These are phyloP conservation scores for Centruroides sculpturatus DNA, from an alignment of 1,140 invertebrate species.

Conservation along the genomic window DNA sequence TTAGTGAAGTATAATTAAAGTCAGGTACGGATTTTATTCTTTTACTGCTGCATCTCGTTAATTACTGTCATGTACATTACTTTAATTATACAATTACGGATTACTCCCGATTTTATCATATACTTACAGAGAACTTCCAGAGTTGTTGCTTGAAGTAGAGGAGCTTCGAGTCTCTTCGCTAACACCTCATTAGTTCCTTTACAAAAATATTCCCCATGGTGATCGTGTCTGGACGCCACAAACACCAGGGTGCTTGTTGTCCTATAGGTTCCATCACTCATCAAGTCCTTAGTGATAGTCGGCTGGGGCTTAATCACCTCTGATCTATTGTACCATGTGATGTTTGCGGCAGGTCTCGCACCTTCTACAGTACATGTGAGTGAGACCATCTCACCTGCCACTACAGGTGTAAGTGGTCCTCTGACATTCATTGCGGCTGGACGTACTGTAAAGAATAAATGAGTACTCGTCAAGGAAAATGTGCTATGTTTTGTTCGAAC, in stretches of 20 bases:
- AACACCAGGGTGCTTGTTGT: slow-evolving; percentile 20
- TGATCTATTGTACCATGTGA: slow-evolving; percentile 24
- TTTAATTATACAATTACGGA: too few relatives aligned
- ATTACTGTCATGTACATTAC: too few relatives aligned
- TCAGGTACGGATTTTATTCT: too few relatives aligned
- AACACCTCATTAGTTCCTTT: slow-evolving; percentile 22
- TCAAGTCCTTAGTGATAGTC: slow-evolving; percentile 13
- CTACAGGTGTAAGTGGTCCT: slow-evolving; percentile 18
- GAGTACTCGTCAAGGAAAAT: too few relatives aligned
- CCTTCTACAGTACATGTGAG: slow-evolving; percentile 22
- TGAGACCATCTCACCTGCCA: slow-evolving; percentile 22
- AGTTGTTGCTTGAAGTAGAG: slow-evolving; percentile 18
- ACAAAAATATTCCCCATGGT: slow-evolving; percentile 22
- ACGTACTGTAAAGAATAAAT: slow-evolving; percentile 15
- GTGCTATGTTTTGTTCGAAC: too few relatives aligned
- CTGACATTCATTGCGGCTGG: slow-evolving; percentile 16
- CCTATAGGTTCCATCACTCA: slow-evolving; percentile 20
- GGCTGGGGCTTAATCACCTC: slow-evolving; percentile 20
- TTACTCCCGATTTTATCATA: not conserved
- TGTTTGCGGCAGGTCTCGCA: slow-evolving; percentile 22
- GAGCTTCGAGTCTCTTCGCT: slow-evolving; percentile 20
- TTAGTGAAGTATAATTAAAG: too few relatives aligned
- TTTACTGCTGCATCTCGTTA: too few relatives aligned
- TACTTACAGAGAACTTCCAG: slow-evolving; percentile 23
- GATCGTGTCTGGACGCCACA: slow-evolving; percentile 20